Conservation (phyloP, 2,113 vertebrate species). For the Empidonax alnorum region DNA sequence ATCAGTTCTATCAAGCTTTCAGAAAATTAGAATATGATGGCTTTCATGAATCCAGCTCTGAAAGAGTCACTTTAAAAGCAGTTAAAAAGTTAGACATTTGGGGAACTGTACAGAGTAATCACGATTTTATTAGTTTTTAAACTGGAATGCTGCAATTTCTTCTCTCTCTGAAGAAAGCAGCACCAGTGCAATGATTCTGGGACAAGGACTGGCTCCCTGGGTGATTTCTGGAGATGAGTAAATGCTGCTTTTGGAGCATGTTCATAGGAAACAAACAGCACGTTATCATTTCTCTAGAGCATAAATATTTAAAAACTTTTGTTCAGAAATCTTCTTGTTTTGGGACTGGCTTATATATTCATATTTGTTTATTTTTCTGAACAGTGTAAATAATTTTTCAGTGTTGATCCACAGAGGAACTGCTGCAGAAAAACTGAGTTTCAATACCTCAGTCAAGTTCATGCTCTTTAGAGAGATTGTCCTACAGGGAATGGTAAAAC, state of each 20-base stretch:
- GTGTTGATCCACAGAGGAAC: neutral
- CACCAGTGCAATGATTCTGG: constrained; percentile 14
- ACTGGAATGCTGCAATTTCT: constrained; percentile 7
- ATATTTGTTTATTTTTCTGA: neutral
- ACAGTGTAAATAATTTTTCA: neutral
- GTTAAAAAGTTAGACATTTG: constrained; percentile 59
- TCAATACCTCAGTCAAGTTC: constrained; percentile 30
- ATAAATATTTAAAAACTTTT: neutral
- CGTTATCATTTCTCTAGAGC: neutral
- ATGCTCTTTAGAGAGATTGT: constrained; percentile 18
- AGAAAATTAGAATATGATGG: constrained; percentile 70
- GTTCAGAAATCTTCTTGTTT: neutral
- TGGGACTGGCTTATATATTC: neutral
- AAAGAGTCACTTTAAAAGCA: constrained; percentile 63
- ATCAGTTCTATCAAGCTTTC: constrained; percentile 70
- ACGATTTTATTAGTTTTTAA: constrained; percentile 60
- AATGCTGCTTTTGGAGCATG: constrained; percentile 7
- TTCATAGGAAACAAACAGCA: constrained; percentile 30
- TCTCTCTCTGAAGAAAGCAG: constrained; percentile 40
- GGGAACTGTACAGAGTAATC: constrained; percentile 41
- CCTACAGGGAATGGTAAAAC: constrained; percentile 11
- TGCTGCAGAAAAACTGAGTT: constrained; percentile 2
- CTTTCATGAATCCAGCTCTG: constrained; percentile 62
- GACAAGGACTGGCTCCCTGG: constrained; percentile 29
- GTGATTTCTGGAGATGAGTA: neutral